phyloP scores from a whole-genome alignment of 2,888 invertebrate genomes.

The Limnephilus lunatus region DNA sequence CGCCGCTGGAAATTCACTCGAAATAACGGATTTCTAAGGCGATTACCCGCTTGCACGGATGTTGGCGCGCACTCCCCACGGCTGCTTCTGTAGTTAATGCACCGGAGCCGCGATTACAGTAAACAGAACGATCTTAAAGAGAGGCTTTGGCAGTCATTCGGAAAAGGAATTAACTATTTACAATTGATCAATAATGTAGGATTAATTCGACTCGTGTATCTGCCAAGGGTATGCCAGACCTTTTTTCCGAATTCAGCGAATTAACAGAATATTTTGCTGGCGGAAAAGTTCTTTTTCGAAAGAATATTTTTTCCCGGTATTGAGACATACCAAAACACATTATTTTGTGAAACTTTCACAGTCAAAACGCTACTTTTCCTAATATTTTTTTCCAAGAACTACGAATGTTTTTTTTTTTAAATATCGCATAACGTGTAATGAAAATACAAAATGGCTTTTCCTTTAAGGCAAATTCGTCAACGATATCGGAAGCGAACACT shows the following conservation, averaged over 20 bases:
- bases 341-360: too few species aligned
- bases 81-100: constrained; percentile 10
- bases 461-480: too few species aligned
- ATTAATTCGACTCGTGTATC: background rate
- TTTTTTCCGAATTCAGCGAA: background rate
- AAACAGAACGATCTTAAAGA: constrained; percentile 2
- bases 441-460: background rate
- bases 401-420: too few species aligned
- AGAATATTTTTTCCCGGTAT: too few species aligned
- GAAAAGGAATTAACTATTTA: background rate
- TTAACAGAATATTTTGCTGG: background rate
- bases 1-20: background rate
- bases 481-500: too few species aligned
- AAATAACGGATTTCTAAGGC: constrained; percentile 17
- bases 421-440: too few species aligned
- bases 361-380: too few species aligned
- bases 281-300: too few species aligned
- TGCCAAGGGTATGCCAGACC: background rate
- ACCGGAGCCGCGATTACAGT: constrained; percentile 10
- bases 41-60: constrained; percentile 10
- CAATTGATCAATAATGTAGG: constrained; percentile 2
- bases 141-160: background rate
- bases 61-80: background rate
- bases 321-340: too few species aligned
- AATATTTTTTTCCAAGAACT: too few species aligned